Percentiles rank a stretch among this genome's conserved stretches.
Evolutionary conservation across 2,113 vertebrate genomes (phyloP).

Genomic region (Pluvialis apricaria): DNA sequence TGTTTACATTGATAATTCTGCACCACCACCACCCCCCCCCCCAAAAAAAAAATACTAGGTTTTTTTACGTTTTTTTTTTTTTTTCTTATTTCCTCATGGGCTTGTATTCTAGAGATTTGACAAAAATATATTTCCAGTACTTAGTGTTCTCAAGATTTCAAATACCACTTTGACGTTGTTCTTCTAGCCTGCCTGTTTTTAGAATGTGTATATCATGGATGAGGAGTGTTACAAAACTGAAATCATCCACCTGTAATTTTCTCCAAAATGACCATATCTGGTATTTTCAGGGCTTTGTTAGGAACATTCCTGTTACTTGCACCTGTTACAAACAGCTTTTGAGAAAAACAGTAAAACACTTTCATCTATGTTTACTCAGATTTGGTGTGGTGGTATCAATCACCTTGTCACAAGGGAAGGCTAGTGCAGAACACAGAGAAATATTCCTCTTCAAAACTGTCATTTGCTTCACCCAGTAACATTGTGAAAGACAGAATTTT

Average conservation of each 20-base stretch:
- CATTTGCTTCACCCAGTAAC: background rate
- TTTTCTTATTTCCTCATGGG: background rate
- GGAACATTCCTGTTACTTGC: background rate
- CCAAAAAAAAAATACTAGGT: background rate
- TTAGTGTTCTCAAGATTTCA: background rate
- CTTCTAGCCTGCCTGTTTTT: background rate
- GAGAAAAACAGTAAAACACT: background rate
- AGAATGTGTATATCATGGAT: background rate
- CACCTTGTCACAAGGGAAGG: background rate
- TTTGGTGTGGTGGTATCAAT: background rate
- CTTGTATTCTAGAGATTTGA: background rate
- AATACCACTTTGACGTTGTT: background rate
- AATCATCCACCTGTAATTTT: background rate
- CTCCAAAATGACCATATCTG: background rate
- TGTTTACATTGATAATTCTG: background rate
- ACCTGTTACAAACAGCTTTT: background rate
- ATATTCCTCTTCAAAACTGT: background rate
- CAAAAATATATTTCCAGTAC: background rate
- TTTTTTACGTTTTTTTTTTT: too few relatives aligned
- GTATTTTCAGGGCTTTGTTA: background rate
- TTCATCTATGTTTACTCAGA: background rate
- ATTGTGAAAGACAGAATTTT: background rate
- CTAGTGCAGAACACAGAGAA: background rate
- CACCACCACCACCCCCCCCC: too few relatives aligned
- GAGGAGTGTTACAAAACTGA: background rate